Conservation (phyloP, 1,140 invertebrate species). For the Drosophila jambulina region DNA sequence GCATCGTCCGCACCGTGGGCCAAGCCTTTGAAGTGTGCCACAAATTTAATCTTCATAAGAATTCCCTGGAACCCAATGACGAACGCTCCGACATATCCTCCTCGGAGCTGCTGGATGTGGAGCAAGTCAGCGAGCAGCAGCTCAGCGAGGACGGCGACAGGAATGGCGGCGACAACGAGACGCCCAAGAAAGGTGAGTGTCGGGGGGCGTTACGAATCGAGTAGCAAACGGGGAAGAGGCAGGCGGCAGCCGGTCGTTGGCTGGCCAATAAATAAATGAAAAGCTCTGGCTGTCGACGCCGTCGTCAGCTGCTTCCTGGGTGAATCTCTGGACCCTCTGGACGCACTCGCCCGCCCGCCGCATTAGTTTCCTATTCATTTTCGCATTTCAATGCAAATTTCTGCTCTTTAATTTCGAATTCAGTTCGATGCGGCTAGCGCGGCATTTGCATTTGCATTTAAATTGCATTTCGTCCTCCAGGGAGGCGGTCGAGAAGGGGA, state of each 20-base stretch:
- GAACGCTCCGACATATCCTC: slow-evolving; percentile 88
- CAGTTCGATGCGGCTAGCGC: slow-evolving; percentile 59
- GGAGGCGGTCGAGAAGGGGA: not conserved
- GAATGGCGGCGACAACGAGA: slow-evolving; percentile 73
- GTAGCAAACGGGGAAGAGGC: not conserved
- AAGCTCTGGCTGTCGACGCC: slow-evolving; percentile 60
- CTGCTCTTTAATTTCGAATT: slow-evolving; percentile 76
- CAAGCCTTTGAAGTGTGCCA: slow-evolving; percentile 99
- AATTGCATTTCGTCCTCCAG: slow-evolving; percentile 66
- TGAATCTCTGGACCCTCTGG: slow-evolving; percentile 50
- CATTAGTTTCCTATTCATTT: slow-evolving; percentile 75
- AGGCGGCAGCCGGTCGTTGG: slow-evolving; percentile 19
- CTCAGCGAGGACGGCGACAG: slow-evolving; percentile 87
- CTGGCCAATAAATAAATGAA: slow-evolving; percentile 77
- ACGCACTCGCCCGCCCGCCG: slow-evolving; percentile 16
- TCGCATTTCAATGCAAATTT: slow-evolving; percentile 77
- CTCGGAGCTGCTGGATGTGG: slow-evolving; percentile 86
- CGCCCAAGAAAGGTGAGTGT: slow-evolving; percentile 87
- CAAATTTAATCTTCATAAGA: slow-evolving; percentile 90
- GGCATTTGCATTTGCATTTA: slow-evolving; percentile 80
- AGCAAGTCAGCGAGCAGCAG: slow-evolving; percentile 85
- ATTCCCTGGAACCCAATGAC: slow-evolving; percentile 87
- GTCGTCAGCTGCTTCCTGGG: slow-evolving; percentile 59
- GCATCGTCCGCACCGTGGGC: slow-evolving; percentile 98
- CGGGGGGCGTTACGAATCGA: not conserved